phyloP scores from a whole-genome alignment of 2,888 invertebrate genomes.

The Caenorhabditis sp. region DNA sequence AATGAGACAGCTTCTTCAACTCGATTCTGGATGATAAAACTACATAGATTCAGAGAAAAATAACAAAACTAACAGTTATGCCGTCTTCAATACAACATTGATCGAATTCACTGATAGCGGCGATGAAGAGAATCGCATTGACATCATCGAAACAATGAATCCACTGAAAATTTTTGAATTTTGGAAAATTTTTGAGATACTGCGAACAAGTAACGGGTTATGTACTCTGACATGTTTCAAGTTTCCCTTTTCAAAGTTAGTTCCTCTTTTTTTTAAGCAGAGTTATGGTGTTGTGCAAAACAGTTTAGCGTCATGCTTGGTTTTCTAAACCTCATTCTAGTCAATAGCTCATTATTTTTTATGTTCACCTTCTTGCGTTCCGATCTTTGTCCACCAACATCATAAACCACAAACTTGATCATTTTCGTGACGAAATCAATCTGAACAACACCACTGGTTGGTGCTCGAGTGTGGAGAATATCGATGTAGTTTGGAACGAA shows the following conservation, averaged over 20 bases:
- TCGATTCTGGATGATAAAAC: conserved; percentile 57
- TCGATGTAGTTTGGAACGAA: conserved; percentile 61
- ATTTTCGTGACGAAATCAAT: conserved; percentile 56
- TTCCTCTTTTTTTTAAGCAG: too few species aligned
- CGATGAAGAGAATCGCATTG: conserved; percentile 62
- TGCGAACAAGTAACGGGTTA: too few species aligned
- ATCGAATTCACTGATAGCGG: conserved; percentile 65
- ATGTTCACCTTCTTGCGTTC: conserved; percentile 55
- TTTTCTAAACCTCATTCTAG: too few species aligned
- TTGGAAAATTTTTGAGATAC: neutral
- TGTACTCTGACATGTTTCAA: too few species aligned
- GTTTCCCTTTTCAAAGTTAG: too few species aligned
- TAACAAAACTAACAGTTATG: conserved; percentile 51
- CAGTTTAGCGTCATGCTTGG: too few species aligned
- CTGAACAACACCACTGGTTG: conserved; percentile 64
- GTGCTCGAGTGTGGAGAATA: conserved; percentile 59
- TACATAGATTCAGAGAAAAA: too few species aligned
- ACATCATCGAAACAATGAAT: conserved; percentile 64
- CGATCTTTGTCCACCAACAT: conserved; percentile 65
- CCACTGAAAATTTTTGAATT: conserved; percentile 47
- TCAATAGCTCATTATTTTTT: too few species aligned
- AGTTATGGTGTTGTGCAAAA: too few species aligned
- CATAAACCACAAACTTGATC: conserved; percentile 51
- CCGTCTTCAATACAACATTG: conserved; percentile 60
- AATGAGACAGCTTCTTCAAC: conserved; percentile 63